phyloP scores from a whole-genome alignment of 1,140 invertebrate genomes.

The Papilio helenus region DNA sequence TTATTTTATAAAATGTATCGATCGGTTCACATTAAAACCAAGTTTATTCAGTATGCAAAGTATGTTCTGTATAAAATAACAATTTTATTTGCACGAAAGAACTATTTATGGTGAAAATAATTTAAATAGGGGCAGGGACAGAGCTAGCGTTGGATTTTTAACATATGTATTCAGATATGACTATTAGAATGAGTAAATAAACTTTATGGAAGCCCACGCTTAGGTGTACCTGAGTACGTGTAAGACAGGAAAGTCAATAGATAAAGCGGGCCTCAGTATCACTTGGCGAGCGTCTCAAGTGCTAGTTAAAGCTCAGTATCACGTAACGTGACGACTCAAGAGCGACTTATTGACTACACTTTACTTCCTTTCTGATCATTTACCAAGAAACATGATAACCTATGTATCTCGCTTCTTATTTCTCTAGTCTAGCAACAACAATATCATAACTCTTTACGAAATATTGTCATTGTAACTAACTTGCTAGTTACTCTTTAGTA shows the following conservation, averaged over 20 bases:
- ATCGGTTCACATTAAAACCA: not conserved
- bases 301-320: conserved; percentile 5
- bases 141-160: too few species aligned
- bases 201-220: too few species aligned
- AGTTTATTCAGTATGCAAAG: not conserved
- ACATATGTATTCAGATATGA: not conserved
- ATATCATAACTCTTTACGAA: too few species aligned
- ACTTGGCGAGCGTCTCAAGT: not conserved
- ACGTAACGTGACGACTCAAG: not conserved
- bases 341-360: not conserved
- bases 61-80: conserved; percentile 3
- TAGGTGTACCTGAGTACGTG: not conserved
- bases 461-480: too few species aligned
- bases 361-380: conserved; percentile 3
- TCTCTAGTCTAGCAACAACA: too few species aligned
- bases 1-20: not conserved
- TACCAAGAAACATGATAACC: not conserved
- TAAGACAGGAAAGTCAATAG: not conserved
- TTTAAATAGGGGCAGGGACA: not conserved
- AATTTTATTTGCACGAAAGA: not conserved
- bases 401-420: too few species aligned
- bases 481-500: too few species aligned
- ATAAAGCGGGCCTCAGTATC: not conserved
- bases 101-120: not conserved
- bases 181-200: not conserved